Conservation (phyloP, 2,888 invertebrate species). For the Melikaiella ostensackeni region DNA sequence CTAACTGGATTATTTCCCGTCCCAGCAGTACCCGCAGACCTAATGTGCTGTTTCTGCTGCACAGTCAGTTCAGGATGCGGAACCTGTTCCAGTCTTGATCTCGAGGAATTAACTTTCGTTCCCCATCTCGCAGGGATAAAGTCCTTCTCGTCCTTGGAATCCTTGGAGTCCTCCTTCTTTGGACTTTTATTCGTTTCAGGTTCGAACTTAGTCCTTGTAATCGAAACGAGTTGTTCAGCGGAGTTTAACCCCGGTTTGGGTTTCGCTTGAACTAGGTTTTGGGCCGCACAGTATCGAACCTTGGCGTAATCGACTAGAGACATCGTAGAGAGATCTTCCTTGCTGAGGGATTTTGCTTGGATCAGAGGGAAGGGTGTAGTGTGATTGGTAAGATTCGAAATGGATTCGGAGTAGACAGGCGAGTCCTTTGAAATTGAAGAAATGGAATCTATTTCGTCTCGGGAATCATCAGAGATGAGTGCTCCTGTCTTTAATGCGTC, state of each 20-base stretch:
- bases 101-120: slow-evolving; percentile 72
- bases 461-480: slow-evolving; percentile 79
- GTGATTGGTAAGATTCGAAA: not conserved
- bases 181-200: slow-evolving; percentile 50
- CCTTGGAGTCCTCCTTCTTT: slow-evolving; percentile 54
- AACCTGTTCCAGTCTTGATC: slow-evolving; percentile 76
- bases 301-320: slow-evolving; percentile 83
- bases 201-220: slow-evolving; percentile 69
- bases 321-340: slow-evolving; percentile 68
- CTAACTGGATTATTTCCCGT: slow-evolving; percentile 84
- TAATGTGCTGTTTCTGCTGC: slow-evolving; percentile 80
- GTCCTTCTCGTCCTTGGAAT: slow-evolving; percentile 65
- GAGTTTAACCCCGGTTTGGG: slow-evolving; percentile 49
- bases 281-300: slow-evolving; percentile 81
- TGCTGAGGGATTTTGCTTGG: slow-evolving; percentile 49
- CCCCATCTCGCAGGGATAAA: slow-evolving; percentile 75
- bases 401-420: not conserved
- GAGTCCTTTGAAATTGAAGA: not conserved
- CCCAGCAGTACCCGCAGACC: slow-evolving; percentile 75
- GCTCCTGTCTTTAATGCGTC: slow-evolving; percentile 88
- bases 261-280: slow-evolving; percentile 62
- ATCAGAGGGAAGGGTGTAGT: not conserved
- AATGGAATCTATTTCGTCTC: slow-evolving; percentile 42
- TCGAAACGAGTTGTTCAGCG: slow-evolving; percentile 62
- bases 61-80: slow-evolving; percentile 84